Percentiles rank a stretch among this genome's conserved stretches.
Conservation (phyloP, 2,888 invertebrate species). For the Diogma glabrata region DNA sequence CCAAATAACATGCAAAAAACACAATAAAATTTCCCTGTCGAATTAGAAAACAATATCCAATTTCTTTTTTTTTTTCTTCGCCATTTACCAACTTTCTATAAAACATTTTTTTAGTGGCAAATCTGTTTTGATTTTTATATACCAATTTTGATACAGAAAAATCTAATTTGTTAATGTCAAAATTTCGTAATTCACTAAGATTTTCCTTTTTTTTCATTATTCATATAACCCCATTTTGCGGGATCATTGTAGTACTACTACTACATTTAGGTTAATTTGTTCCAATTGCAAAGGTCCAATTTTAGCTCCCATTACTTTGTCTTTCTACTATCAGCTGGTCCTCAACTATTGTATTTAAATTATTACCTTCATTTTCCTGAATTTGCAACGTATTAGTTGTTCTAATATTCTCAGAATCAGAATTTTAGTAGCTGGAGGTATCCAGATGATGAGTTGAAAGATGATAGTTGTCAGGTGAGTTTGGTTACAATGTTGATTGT, state of each 20-base stretch:
- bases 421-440: too few species aligned
- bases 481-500: background rate
- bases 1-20: background rate
- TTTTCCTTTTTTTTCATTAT: background rate
- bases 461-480: background rate
- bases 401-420: too few species aligned
- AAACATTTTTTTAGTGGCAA: slow-evolving; percentile 6
- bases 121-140: slow-evolving; percentile 8
- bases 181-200: background rate
- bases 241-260: slow-evolving; percentile 2
- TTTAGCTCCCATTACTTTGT: background rate
- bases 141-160: background rate
- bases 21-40: too few species aligned
- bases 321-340: background rate
- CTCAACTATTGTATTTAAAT: background rate
- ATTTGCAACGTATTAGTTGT: background rate
- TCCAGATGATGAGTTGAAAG: too few species aligned
- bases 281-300: background rate
- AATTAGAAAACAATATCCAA: too few species aligned
- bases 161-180: background rate
- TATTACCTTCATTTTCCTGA: background rate
- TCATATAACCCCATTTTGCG: background rate
- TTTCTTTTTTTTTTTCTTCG: slow-evolving; percentile 13
- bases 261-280: background rate
- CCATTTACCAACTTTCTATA: slow-evolving; percentile 7